These are phyloP conservation scores for Leptodactylus fuscus DNA, from an alignment of 2,113 vertebrate species.

Conservation along the genomic window DNA sequence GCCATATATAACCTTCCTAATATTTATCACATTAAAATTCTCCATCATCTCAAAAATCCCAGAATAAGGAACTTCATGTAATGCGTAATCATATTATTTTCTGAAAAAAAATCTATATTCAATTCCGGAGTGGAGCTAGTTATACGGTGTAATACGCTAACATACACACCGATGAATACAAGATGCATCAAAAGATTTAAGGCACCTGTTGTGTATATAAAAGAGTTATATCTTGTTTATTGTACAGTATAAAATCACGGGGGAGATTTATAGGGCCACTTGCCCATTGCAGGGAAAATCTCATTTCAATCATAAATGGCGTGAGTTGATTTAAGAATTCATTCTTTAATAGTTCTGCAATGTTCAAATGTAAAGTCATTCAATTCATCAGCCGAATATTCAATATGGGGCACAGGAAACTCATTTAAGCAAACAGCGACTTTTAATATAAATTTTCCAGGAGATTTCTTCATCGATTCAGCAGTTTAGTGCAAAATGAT, in stretches of 20 bases:
- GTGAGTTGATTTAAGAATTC: constrained; percentile 97
- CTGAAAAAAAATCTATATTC: constrained; percentile 71
- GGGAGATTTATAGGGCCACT: constrained; percentile 88
- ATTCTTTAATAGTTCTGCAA: constrained; percentile 95
- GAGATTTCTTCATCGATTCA: constrained; percentile 99
- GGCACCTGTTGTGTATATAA: constrained; percentile 83
- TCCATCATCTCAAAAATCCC: neutral
- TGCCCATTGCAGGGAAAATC: constrained; percentile 85
- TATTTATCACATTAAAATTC: neutral
- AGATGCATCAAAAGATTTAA: constrained; percentile 83
- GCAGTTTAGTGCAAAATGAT: constrained; percentile 97
- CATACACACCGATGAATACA: constrained; percentile 77
- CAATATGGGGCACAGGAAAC: constrained; percentile 89
- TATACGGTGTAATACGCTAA: constrained; percentile 71
- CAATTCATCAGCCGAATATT: constrained; percentile 99
- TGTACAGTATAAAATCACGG: constrained; percentile 85
- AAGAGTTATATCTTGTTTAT: constrained; percentile 92
- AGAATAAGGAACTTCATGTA: neutral
- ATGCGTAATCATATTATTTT: constrained; percentile 56
- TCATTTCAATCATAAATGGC: constrained; percentile 98
- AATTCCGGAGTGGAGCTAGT: constrained; percentile 62
- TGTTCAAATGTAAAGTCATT: constrained; percentile 96
- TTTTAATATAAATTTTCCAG: constrained; percentile 99
- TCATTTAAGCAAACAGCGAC: constrained; percentile 90
- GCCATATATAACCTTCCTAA: too few species aligned